These are phyloP conservation scores for Melopsittacus undulatus DNA, from an alignment of 2,797 vertebrate genomes.

Conservation along the genomic window DNA sequence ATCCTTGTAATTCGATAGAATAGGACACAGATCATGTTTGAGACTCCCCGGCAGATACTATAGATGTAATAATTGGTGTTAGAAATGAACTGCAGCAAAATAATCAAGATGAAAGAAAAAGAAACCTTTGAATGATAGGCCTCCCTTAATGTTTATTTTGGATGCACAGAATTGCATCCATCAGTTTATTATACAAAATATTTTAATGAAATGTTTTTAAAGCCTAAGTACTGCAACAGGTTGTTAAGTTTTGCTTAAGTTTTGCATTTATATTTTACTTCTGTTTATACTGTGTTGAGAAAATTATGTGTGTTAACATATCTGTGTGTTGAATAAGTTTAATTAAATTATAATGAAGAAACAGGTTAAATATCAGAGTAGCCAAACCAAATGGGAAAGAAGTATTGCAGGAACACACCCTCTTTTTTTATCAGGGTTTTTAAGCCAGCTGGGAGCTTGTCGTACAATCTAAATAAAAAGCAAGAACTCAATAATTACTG, in stretches of 20 bases:
- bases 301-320: conserved; percentile 26
- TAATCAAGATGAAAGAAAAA: background rate
- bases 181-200: background rate
- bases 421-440: background rate
- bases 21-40: background rate
- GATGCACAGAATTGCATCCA: background rate
- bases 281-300: conserved; percentile 21
- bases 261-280: conserved; percentile 38
- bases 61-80: background rate
- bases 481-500: background rate
- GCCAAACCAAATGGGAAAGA: background rate
- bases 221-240: background rate
- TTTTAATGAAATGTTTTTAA: background rate
- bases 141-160: background rate
- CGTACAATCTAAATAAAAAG: conserved; percentile 6
- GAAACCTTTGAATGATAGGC: background rate
- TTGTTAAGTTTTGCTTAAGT: background rate
- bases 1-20: background rate
- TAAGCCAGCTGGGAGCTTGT: background rate
- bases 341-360: conserved; percentile 44
- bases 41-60: background rate
- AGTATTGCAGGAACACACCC: background rate
- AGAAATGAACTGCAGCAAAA: background rate
- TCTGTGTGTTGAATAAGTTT: background rate
- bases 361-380: conserved; percentile 18